phyloP scores from a whole-genome alignment of 2,113 vertebrate genomes.

The Odontophorus gujanensis region DNA sequence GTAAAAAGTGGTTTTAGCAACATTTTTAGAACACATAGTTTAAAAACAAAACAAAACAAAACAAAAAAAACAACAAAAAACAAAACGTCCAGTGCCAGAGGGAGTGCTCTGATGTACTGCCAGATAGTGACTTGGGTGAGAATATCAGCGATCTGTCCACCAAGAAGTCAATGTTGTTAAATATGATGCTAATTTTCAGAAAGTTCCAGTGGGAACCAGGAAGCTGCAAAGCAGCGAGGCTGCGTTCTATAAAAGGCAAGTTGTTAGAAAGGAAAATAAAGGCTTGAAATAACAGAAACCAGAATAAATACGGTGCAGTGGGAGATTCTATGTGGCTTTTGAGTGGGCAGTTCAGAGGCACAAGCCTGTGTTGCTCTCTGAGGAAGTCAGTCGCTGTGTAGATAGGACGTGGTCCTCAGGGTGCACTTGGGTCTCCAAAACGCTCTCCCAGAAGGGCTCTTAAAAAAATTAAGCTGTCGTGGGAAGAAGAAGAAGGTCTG shows the following conservation, averaged over 20 bases:
- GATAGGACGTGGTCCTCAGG: constrained; percentile 2
- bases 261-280: constrained; percentile 42
- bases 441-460: constrained; percentile 52
- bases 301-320: not conserved
- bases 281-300: constrained; percentile 22
- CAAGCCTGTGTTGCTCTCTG: not conserved
- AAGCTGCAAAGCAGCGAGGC: not conserved
- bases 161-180: not conserved
- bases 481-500: constrained; percentile 57
- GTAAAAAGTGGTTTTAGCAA: not conserved
- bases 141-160: not conserved
- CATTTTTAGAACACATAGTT: not conserved
- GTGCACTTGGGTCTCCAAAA: constrained; percentile 1
- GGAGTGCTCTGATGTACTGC: not conserved
- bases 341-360: constrained; percentile 20
- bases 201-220: constrained; percentile 62
- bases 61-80: not conserved
- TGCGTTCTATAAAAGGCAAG: constrained; percentile 59
- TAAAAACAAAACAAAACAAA: too few species aligned
- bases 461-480: constrained; percentile 51
- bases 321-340: not conserved
- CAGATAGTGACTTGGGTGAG: not conserved
- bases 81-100: not conserved
- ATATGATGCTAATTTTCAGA: not conserved
- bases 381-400: constrained; percentile 20